These are phyloP conservation scores for Scomber japonicus DNA, from an alignment of 2,113 vertebrate genomes.

Conservation along the genomic window DNA sequence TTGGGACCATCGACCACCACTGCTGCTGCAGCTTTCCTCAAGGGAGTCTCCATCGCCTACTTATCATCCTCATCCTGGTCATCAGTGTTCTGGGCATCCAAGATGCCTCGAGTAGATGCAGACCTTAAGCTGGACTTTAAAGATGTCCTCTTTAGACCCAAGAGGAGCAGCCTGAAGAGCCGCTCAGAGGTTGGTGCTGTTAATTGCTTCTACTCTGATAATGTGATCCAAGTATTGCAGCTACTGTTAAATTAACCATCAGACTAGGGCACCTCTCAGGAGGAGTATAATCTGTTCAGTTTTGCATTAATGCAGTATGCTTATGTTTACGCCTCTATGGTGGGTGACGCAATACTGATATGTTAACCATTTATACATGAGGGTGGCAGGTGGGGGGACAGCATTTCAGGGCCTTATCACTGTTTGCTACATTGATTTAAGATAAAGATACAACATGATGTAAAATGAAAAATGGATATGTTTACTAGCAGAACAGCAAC, in stretches of 20 bases:
- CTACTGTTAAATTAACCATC: slow-evolving; percentile 1
- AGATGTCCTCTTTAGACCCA: slow-evolving; percentile 96
- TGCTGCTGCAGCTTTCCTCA: slow-evolving; percentile 65
- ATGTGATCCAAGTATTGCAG: neutral
- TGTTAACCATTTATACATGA: slow-evolving; percentile 27
- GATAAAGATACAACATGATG: neutral
- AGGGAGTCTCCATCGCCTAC: slow-evolving; percentile 65
- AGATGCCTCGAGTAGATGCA: slow-evolving; percentile 95
- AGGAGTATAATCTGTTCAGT: slow-evolving; percentile 12
- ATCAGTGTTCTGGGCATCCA: slow-evolving; percentile 48
- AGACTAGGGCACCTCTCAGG: neutral
- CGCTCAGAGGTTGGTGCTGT: slow-evolving; percentile 91
- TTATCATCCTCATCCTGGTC: slow-evolving; percentile 61
- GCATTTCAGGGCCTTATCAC: neutral
- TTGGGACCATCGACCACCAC: slow-evolving; percentile 60
- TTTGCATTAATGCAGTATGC: slow-evolving; percentile 25
- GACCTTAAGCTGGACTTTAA: slow-evolving; percentile 99
- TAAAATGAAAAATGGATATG: neutral
- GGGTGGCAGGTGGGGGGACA: neutral
- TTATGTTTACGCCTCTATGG: neutral
- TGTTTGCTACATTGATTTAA: neutral
- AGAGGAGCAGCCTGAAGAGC: slow-evolving; percentile 97
- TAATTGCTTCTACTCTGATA: neutral
- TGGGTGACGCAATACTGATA: slow-evolving; percentile 17
- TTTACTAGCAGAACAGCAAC: neutral